Conservation (phyloP, 2,113 vertebrate species). For the Rhinolophus ferrumequinum region DNA sequence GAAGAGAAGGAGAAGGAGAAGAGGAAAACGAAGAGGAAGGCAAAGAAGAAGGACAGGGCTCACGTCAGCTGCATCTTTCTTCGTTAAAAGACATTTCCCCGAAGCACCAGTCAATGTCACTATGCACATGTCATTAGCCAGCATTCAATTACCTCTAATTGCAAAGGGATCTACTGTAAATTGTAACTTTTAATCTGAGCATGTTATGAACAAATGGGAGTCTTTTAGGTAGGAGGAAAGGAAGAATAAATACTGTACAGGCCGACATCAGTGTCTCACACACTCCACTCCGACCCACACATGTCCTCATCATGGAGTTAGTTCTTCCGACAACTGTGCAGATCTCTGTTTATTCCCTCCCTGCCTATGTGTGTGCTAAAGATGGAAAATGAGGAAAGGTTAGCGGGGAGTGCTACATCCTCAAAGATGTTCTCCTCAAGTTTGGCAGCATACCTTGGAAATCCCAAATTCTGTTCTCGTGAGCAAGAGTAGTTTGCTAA, state of each 20-base stretch:
- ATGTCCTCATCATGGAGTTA: background rate
- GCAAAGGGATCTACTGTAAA: background rate
- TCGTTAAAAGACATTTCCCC: background rate
- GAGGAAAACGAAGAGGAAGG: background rate
- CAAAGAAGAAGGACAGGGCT: too few relatives aligned
- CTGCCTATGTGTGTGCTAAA: background rate
- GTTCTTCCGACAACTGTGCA: background rate
- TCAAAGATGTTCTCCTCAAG: background rate
- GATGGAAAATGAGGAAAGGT: background rate
- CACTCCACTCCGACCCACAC: fast-evolving
- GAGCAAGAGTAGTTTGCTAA: background rate
- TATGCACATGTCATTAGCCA: background rate
- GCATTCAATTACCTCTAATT: background rate
- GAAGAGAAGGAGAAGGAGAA: too few relatives aligned
- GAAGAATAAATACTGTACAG: background rate
- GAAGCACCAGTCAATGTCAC: background rate
- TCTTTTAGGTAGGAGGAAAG: background rate
- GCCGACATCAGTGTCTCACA: background rate
- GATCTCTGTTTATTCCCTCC: background rate
- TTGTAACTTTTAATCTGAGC: background rate
- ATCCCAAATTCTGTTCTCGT: background rate
- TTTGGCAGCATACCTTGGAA: background rate
- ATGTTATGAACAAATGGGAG: background rate
- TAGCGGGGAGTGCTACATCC: background rate
- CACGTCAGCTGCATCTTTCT: background rate